Conservation (phyloP, 37 sponge, comb jelly and placozoan genomes). For the Hexactinellida sp. region DNA sequence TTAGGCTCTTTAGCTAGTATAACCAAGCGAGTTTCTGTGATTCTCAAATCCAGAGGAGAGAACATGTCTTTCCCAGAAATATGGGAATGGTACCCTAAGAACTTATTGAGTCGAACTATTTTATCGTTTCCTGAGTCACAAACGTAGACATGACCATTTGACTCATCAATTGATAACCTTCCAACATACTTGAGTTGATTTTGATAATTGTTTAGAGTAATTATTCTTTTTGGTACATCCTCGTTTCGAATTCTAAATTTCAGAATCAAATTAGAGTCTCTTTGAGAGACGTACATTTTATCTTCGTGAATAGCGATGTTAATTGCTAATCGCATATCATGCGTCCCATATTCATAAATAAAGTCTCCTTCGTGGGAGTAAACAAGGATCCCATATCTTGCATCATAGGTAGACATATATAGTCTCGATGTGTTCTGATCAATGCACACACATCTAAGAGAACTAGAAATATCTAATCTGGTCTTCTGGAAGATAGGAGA, state of each 20-base stretch:
- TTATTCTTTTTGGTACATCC: background rate
- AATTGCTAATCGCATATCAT: background rate
- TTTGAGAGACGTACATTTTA: background rate
- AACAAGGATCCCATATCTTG: background rate
- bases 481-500: background rate
- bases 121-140: background rate
- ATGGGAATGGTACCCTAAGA: background rate
- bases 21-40: background rate
- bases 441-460: background rate
- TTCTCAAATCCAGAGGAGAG: background rate
- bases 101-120: background rate
- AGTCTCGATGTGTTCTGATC: background rate
- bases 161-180: background rate
- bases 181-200: background rate
- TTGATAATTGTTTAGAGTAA: background rate
- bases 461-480: background rate
- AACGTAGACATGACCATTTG: background rate
- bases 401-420: background rate
- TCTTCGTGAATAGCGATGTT: background rate
- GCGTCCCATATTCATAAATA: background rate
- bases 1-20: background rate
- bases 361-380: background rate
- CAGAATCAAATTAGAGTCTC: background rate
- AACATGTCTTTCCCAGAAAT: background rate
- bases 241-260: background rate